A percentile compares a stretch with the other conserved stretches of the same genome.
Evolutionary conservation across 2,113 vertebrate genomes (phyloP).

Genomic region (Martes martes): DNA sequence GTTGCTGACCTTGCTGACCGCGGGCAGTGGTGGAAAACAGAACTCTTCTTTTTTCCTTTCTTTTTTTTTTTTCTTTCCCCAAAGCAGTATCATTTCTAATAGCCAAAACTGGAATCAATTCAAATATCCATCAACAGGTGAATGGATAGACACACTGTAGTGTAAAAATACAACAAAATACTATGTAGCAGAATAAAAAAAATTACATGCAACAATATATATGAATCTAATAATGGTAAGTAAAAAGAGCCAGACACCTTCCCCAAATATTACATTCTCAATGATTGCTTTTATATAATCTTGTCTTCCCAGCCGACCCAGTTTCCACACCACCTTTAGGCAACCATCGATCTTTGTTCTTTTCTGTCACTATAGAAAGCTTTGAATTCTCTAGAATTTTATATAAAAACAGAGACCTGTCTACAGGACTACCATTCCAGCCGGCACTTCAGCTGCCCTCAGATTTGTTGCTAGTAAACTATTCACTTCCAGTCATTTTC

Average conservation of each 20-base stretch:
- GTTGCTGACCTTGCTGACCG: accelerated
- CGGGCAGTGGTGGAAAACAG: neutral
- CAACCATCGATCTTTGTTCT: neutral
- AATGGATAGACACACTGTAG: too few relatives aligned
- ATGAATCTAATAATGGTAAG: too few relatives aligned
- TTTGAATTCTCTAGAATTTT: neutral
- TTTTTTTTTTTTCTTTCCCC: too few relatives aligned
- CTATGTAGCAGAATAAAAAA: too few relatives aligned
- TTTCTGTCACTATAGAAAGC: neutral
- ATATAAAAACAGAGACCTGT: neutral
- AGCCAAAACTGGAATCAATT: too few relatives aligned
- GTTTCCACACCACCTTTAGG: neutral
- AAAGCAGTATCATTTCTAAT: too few relatives aligned
- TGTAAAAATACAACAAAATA: too few relatives aligned
- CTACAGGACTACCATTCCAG: neutral
- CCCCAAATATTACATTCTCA: too few relatives aligned
- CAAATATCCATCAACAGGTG: too few relatives aligned
- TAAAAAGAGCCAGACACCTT: too few relatives aligned
- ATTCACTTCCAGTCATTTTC: neutral
- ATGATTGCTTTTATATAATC: neutral
- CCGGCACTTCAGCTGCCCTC: neutral
- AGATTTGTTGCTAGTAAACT: neutral
- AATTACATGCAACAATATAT: too few relatives aligned
- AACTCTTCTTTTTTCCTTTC: neutral
- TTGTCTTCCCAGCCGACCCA: neutral